Base-by-base conservation (phyloP, 1,140 invertebrate genomes). In the Drosophila tropicalis region DNA sequence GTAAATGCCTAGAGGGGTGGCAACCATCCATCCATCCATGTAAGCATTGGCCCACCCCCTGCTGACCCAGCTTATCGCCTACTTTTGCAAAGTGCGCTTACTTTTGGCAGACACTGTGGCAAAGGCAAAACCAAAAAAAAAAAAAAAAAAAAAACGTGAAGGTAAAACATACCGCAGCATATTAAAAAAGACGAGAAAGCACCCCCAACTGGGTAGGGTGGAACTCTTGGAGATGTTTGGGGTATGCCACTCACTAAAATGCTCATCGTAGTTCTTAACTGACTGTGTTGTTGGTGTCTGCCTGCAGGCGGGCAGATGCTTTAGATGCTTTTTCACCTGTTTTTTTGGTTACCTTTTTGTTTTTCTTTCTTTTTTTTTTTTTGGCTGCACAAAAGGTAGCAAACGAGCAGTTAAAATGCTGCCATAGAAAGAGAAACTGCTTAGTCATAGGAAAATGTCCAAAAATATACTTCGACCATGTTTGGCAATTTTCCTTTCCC, bases 311-410 rank as follows among this genome's bases (percentile, higher is more conserved):
- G 32, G 15, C 56, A 58, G 56, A 29, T 58, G 56, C 61, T 73
- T 55, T 68, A 44, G 40, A 44, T 25, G n/a, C 22, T 40, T 56
- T 54, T 32, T 39, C 9, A 39, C 25, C 41, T 47, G 22, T 17
- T 61, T 62, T 25, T 1, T 9, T n/a, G 36, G 13, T 61, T 51
- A 70, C 71, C 25, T 58, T 56, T 29, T 32, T 62, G 58, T n/a
- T 34, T 34, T 63, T 72, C 57, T 22, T 22, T 12, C 54, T 44
- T 44, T 39, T 66, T 56, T 77, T 71, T 67, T 65, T 66, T 77
- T 77, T 77, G 75, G 62, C 67, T 71, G 74, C 75, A 62, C 75
- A 77, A 75, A 77, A 67, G 61, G 61, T 47, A 63, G 61, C 41
- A 51, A 51, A 51, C 44, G 44, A 51, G 61, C 61, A 63, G 40